Evolutionary conservation across 2,113 vertebrate genomes (phyloP), one percentile per base, ranked within the genome.

Genomic region (Pelecanus crispus): DNA sequence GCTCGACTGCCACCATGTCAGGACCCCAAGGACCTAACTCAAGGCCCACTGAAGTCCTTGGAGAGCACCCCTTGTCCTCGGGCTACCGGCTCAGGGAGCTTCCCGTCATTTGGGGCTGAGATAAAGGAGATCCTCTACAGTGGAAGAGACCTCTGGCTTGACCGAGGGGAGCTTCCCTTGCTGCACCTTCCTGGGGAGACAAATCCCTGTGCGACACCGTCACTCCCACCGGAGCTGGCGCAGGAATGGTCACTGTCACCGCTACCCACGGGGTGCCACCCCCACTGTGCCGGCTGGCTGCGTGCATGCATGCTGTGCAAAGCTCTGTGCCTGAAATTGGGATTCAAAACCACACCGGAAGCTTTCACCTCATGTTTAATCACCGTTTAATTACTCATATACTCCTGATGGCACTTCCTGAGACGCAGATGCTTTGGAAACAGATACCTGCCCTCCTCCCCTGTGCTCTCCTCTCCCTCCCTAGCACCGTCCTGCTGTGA

Each of bases 261-360:
- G 86, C 40, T 13, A 2, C 49, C 29, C 40, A 2, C 2, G 5
- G n/a, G 7, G 13, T 59, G 32, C 61, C 28, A 9, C 18, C 61
- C 31, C 17, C 44, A 17, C 15, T 15, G 7, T 1, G 8, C 45
- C 1, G 1, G 29, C 38, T 15, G 49, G 21, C 42, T 65, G 36
- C 58, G 14, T 0, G 8, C 12, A 2, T 2, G 3, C 28, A 10
- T 7, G 9, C 42, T 40, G 3, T 10, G 40, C 61, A 56, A 17
- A 50, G 24, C 49, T 50, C 42, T 50, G 36, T 14, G 28, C 38
- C 49, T 34, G 32, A 36, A 49, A 21, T 1, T 21, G 36, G 22
- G 28, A 55, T 74, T 40, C 74, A 29, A 34, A 62, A 26, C 42
- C 28, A 25, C 34, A 3, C 74, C 34, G 40, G 59, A 20, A 61